phyloP scores from a whole-genome alignment of 2,888 invertebrate genomes.

The Epsilonema sp. region DNA sequence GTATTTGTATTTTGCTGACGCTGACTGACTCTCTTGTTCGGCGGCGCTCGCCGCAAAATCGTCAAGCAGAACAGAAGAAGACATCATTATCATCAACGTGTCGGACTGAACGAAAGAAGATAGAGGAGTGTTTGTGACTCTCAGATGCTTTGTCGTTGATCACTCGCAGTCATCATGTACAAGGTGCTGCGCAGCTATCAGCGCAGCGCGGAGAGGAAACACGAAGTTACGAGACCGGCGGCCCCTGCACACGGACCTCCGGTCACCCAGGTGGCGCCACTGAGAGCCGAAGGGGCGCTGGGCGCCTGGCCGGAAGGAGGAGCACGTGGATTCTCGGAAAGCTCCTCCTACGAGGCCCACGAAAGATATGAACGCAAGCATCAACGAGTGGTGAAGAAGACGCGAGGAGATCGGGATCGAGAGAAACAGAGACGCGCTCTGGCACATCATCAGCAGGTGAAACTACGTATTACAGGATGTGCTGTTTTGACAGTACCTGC shows the following conservation, averaged over 20 bases:
- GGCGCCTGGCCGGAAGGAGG: slow-evolving; percentile 11
- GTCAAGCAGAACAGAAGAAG: no score
- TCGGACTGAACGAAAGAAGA: no score
- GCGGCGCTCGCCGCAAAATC: no score
- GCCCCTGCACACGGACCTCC: slow-evolving; percentile 10
- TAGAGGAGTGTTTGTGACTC: no score
- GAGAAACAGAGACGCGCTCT: background rate
- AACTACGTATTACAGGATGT: no score
- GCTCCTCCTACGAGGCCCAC: slow-evolving; percentile 23
- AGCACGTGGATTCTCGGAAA: slow-evolving; percentile 17
- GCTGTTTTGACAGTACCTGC: no score
- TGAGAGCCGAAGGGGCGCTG: slow-evolving; percentile 52
- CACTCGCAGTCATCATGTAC: slow-evolving; percentile 46
- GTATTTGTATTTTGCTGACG: no score
- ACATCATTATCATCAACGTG: no score
- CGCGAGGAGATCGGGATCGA: background rate
- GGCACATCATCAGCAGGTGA: no score
- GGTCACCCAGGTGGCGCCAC: slow-evolving; percentile 41
- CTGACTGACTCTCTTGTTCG: no score
- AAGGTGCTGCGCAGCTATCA: slow-evolving; percentile 50
- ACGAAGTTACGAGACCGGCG: slow-evolving; percentile 13
- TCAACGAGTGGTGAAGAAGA: slow-evolving; percentile 21
- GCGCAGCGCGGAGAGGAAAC: slow-evolving; percentile 23
- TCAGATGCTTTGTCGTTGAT: no score
- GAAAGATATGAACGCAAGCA: slow-evolving; percentile 28